Evolutionary conservation across 2,113 vertebrate species (phyloP).

Genomic region (human): DNA sequence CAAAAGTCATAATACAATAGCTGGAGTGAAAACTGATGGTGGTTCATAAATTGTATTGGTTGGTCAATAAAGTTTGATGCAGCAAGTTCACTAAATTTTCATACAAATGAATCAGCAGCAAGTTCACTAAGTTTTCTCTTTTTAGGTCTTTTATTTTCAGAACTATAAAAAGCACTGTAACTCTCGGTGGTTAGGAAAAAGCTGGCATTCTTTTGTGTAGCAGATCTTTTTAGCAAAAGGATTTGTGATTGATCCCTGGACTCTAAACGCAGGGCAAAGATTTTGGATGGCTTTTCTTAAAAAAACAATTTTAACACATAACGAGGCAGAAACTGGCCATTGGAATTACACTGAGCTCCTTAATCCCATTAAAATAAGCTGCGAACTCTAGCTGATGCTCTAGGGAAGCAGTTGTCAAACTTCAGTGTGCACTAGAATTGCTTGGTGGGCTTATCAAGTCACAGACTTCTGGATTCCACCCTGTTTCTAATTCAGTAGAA

Average conservation of each 20-base stretch:
- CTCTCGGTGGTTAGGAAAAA: slow-evolving; percentile 30
- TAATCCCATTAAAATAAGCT: neutral
- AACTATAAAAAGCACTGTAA: slow-evolving; percentile 46
- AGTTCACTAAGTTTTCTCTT: slow-evolving; percentile 40
- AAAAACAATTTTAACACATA: neutral
- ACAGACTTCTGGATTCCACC: neutral
- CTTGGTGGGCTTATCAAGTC: neutral
- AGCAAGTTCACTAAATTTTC: slow-evolving; percentile 21
- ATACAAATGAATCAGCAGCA: slow-evolving; percentile 50
- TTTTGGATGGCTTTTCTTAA: neutral
- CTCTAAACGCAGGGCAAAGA: slow-evolving; percentile 23
- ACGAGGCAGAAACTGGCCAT: neutral
- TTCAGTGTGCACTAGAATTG: neutral
- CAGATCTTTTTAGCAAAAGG: slow-evolving; percentile 32
- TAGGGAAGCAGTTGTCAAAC: neutral
- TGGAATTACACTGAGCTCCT: neutral
- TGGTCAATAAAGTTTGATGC: slow-evolving; percentile 44
- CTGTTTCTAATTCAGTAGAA: neutral
- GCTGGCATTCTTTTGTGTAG: neutral
- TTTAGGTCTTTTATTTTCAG: slow-evolving; percentile 55
- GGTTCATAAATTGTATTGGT: slow-evolving; percentile 38
- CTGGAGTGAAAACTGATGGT: slow-evolving; percentile 11
- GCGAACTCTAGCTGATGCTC: neutral
- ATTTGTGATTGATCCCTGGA: neutral
- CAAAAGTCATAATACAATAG: slow-evolving; percentile 5